phyloP scores from a whole-genome alignment of 2,888 invertebrate genomes.

The Heteropelma amictum region DNA sequence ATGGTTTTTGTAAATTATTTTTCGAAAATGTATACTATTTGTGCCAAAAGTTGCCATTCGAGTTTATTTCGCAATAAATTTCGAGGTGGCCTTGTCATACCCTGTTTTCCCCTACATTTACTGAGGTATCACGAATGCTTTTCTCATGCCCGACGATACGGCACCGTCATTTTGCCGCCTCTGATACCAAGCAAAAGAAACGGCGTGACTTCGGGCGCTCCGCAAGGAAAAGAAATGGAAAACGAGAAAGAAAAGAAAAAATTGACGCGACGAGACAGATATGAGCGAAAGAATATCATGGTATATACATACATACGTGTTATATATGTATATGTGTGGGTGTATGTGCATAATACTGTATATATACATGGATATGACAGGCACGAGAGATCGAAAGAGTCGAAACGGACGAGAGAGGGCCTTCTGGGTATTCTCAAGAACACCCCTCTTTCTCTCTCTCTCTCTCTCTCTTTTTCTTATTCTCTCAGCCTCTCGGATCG shows the following conservation, averaged over 20 bases:
- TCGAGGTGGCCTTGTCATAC: no score
- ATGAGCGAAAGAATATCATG: constrained; percentile 1
- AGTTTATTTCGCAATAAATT: no score
- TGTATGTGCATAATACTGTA: not conserved
- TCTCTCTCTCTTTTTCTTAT: not conserved
- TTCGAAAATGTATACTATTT: no score
- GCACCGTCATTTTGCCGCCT: constrained; percentile 12
- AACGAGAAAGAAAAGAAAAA: constrained; percentile 4
- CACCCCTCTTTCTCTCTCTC: constrained; percentile 26
- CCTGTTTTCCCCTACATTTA: no score
- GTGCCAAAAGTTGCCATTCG: no score
- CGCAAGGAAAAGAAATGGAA: constrained; percentile 7
- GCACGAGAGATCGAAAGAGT: constrained; percentile 39
- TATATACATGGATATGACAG: not conserved
- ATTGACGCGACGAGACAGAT: constrained; percentile 35
- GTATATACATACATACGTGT: not conserved
- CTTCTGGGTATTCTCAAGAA: constrained; percentile 65
- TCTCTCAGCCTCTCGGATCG: constrained; percentile 15
- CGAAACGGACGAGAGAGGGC: constrained; percentile 48
- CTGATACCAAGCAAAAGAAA: constrained; percentile 27
- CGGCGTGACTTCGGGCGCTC: constrained; percentile 22
- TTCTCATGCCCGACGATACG: not conserved
- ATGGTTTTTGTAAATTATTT: no score
- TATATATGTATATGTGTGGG: not conserved
- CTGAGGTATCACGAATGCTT: not conserved